Conservation (phyloP, 2,113 vertebrate genomes). For the Sceloporus undulatus region DNA sequence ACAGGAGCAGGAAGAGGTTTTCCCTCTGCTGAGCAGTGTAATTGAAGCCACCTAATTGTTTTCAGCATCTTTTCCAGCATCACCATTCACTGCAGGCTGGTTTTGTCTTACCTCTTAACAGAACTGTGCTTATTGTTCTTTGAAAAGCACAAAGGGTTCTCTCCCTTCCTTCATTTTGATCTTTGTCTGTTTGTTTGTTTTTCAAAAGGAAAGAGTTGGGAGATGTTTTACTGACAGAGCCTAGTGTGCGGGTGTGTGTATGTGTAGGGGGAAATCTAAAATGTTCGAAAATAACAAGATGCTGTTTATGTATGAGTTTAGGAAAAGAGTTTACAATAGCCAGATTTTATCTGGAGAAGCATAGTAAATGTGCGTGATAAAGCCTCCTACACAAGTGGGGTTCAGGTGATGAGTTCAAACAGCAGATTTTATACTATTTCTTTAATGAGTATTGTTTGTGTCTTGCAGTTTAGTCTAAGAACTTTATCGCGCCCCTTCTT, state of each 20-base stretch:
- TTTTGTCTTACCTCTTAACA: neutral
- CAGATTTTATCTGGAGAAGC: neutral
- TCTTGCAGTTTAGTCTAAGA: neutral
- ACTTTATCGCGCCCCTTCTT: no score
- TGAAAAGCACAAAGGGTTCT: neutral
- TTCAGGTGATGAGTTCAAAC: neutral
- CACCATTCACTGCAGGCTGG: neutral
- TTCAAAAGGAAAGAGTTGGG: neutral
- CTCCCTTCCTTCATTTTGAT: fast-evolving
- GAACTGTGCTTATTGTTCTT: neutral
- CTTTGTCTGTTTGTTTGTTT: neutral
- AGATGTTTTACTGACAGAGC: neutral
- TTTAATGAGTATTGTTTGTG: neutral
- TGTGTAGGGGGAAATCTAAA: neutral
- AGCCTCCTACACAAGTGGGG: neutral
- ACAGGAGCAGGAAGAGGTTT: neutral
- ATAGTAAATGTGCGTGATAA: neutral
- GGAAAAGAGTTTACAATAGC: neutral
- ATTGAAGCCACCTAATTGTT: constrained; percentile 6
- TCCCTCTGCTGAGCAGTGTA: neutral
- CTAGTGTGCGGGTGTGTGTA: neutral
- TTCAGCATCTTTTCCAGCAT: constrained; percentile 22
- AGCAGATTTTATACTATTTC: neutral
- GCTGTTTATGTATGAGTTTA: no score
- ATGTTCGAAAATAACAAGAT: neutral